Evolutionary conservation across 2,113 vertebrate species (phyloP), one percentile per base, ranked within the genome.

Genomic region (Ailurus styani): DNA sequence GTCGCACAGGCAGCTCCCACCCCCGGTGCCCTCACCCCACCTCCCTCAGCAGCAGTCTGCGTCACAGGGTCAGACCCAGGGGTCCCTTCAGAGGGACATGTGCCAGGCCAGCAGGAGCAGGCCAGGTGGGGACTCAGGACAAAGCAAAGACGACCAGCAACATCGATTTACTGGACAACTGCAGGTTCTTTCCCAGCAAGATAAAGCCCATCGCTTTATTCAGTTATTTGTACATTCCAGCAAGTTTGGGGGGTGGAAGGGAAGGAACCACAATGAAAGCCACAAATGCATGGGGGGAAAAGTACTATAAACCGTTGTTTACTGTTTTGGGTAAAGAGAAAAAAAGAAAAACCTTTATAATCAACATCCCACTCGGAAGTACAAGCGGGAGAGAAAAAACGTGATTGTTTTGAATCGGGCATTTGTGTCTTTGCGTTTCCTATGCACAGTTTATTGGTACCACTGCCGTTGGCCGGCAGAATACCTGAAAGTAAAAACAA

Each of bases 171-270:
- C 97, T 96, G 85, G 93, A 98, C 77, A 86, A 60, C 78, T 89
- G 97, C 98, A 98, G 97, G 85, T 81, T 97, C 94, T 95, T 70
- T 94, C 66, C 97, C 98, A 97, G 86, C 95, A 98, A 98, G 98
- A 98, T 91, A 96, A 86, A 98, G 98, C 96, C 29, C 86, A 78
- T 55, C 79, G 93, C 68, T 97, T 97, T 97, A 98, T 88, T 98
- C 98, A 85, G 95, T 17, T 93, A 88, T 95, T 97, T 95, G 97
- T 91, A 31, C 91, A 97, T 66, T 96, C 93, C 98, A 98, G 98
- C 97, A 95, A 90, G 94, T 86, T 87, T 62, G 93, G 83, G 95
- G 92, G 83, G 95, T 31, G 86, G 93, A 83, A 95, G 5, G 66
- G 83, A 5, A 95, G 42, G 70, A 4, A 82, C 47, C 87, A 93